These are phyloP conservation scores for Zaprionus kolodkinae DNA, from an alignment of 1,140 invertebrate genomes.

Conservation along the genomic window DNA sequence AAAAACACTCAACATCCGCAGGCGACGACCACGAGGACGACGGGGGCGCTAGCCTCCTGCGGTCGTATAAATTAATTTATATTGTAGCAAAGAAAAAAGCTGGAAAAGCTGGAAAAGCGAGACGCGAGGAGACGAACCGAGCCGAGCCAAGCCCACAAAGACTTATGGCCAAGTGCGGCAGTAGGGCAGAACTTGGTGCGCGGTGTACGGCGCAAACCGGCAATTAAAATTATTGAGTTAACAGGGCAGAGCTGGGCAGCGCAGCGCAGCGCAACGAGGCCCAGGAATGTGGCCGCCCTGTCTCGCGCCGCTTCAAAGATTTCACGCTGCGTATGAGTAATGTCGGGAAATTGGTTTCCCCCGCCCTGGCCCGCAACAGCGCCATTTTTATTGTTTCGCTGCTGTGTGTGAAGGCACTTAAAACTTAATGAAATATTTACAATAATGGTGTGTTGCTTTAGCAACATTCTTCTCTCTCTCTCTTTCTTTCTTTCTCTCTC, in stretches of 20 bases:
- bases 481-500: conserved; percentile 10
- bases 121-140: not conserved
- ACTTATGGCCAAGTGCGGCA: conserved; percentile 24
- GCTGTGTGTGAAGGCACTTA: conserved; percentile 71
- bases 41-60: conserved; percentile 30
- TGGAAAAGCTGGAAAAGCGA: conserved; percentile 7
- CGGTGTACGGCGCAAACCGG: conserved; percentile 30
- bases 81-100: conserved; percentile 17
- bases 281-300: conserved; percentile 9
- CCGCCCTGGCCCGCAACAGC: conserved; percentile 13
- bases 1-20: conserved; percentile 55
- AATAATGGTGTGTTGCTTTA: conserved; percentile 69
- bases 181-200: conserved; percentile 12
- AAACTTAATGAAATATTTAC: conserved; percentile 82
- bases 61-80: conserved; percentile 64
- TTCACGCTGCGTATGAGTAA: conserved; percentile 79
- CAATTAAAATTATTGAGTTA: conserved; percentile 75
- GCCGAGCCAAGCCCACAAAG: conserved; percentile 10
- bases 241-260: not conserved
- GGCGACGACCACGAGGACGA: conserved; percentile 5
- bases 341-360: conserved; percentile 45
- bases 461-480: conserved; percentile 52
- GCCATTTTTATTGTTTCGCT: conserved; percentile 72
- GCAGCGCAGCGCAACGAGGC: not conserved
- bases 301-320: conserved; percentile 36